These are phyloP conservation scores for Notamacropus eugenii DNA, from an alignment of 2,797 vertebrate genomes.

Conservation along the genomic window DNA sequence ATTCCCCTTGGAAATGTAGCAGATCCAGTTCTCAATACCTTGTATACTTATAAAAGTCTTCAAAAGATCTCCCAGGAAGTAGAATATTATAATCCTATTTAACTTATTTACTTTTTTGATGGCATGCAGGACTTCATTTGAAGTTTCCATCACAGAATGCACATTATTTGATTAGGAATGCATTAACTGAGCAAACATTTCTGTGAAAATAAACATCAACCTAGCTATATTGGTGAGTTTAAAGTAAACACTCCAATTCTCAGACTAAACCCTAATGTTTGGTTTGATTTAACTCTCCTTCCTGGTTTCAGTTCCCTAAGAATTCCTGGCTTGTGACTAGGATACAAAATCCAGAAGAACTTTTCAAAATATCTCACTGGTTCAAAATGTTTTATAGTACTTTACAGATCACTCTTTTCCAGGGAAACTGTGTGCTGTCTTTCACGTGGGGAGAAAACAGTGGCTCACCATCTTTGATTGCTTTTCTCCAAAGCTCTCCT, in stretches of 20 bases:
- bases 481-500: background rate
- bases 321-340: slow-evolving; percentile 60
- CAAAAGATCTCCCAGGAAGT: slow-evolving; percentile 54
- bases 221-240: slow-evolving; percentile 73
- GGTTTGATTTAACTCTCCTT: slow-evolving; percentile 71
- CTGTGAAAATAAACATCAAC: slow-evolving; percentile 76
- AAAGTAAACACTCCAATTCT: slow-evolving; percentile 76
- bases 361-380: slow-evolving; percentile 61
- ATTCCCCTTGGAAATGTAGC: slow-evolving; percentile 24
- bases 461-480: background rate
- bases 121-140: slow-evolving; percentile 74
- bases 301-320: slow-evolving; percentile 55
- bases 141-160: slow-evolving; percentile 72
- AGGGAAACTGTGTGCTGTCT: background rate
- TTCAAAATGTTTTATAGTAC: slow-evolving; percentile 66
- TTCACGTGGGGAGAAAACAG: background rate
- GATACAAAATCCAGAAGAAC: slow-evolving; percentile 65
- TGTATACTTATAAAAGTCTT: slow-evolving; percentile 29
- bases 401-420: background rate
- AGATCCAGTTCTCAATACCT: slow-evolving; percentile 36
- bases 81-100: slow-evolving; percentile 67
- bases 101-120: slow-evolving; percentile 76
- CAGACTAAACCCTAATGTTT: slow-evolving; percentile 70
- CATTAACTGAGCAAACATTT: slow-evolving; percentile 77
- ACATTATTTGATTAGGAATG: slow-evolving; percentile 76